These are phyloP conservation scores for Rissa tridactyla DNA, from an alignment of 2,113 vertebrate species.

Conservation along the genomic window DNA sequence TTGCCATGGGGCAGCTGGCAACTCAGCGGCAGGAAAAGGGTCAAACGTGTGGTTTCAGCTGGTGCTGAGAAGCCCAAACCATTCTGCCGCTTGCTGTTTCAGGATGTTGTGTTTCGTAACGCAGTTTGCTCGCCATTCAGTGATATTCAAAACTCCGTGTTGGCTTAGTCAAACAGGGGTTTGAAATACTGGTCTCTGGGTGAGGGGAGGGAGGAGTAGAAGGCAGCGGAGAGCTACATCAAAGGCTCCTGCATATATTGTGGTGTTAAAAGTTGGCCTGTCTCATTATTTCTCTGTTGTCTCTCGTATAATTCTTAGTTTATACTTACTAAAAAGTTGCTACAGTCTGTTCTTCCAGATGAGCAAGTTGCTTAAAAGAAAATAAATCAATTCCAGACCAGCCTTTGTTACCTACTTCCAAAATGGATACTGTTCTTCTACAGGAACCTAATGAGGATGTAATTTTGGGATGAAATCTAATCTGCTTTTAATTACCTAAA, in stretches of 20 bases:
- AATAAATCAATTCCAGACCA: background rate
- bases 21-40: background rate
- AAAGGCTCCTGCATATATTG: background rate
- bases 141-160: background rate
- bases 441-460: background rate
- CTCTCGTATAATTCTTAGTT: background rate
- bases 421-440: background rate
- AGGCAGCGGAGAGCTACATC: background rate
- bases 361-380: background rate
- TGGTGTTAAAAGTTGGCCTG: background rate
- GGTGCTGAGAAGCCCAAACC: background rate
- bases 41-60: background rate
- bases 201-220: background rate
- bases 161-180: background rate
- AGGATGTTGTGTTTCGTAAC: background rate
- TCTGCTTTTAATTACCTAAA: background rate
- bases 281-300: background rate
- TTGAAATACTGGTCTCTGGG: background rate
- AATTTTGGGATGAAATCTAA: background rate
- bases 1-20: background rate
- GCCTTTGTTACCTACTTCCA: background rate
- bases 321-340: background rate
- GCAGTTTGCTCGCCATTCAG: background rate
- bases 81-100: accelerated
- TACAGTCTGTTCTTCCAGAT: background rate